Percentiles rank a stretch among this genome's conserved stretches.
phyloP scores from a whole-genome alignment of 2,113 vertebrate genomes.

The Callaeas wilsoni region DNA sequence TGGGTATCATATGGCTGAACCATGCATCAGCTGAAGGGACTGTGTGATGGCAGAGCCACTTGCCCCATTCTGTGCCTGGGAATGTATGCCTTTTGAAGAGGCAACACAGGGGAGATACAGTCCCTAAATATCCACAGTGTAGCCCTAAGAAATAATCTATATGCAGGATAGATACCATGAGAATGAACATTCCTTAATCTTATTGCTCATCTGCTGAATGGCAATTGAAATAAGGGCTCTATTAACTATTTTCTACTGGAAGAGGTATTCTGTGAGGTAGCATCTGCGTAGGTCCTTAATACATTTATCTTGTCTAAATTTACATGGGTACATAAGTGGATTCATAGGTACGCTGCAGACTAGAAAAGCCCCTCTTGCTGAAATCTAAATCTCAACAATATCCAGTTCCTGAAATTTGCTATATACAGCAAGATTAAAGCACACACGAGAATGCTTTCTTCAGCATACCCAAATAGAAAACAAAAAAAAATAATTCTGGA shows the following conservation, averaged over 20 bases:
- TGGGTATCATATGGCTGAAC: not conserved
- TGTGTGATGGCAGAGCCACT: not conserved
- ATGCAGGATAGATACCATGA: not conserved
- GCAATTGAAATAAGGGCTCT: not conserved
- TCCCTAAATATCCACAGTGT: not conserved
- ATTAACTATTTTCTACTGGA: not conserved
- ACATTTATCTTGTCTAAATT: not conserved
- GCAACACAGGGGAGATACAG: not conserved
- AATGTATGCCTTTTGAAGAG: not conserved
- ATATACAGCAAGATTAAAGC: not conserved
- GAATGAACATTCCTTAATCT: not conserved
- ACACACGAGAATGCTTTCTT: not conserved
- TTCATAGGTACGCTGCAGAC: not conserved
- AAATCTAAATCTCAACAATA: not conserved
- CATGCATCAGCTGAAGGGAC: not conserved
- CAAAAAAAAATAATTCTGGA: not conserved
- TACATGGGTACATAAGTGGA: not conserved
- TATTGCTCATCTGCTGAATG: not conserved
- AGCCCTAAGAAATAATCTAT: not conserved
- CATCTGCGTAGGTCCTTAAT: not conserved
- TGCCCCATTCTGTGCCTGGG: not conserved
- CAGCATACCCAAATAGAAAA: not conserved
- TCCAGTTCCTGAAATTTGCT: not conserved
- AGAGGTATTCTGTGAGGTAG: not conserved
- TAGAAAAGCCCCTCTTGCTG: not conserved